phyloP scores from a whole-genome alignment of 2,888 invertebrate species.

The Ephialtes manifestator region DNA sequence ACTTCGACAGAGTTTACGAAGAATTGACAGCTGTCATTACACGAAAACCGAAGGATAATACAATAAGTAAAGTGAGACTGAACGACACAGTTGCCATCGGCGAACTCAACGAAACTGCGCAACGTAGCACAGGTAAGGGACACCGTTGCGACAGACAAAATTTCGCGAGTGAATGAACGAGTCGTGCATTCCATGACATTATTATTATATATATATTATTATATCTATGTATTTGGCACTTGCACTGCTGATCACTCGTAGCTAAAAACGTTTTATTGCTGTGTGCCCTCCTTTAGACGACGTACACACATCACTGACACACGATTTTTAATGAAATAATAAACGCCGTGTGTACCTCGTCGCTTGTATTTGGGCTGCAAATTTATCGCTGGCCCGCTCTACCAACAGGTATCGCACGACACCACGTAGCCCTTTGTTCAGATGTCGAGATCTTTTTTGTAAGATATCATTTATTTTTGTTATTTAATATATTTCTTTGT shows the following conservation, averaged over 20 bases:
- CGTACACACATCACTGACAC: constrained; percentile 14
- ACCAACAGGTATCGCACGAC: constrained; percentile 73
- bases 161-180: constrained; percentile 45
- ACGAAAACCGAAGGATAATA: background rate
- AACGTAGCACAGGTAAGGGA: constrained; percentile 55
- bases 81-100: constrained; percentile 1
- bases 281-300: constrained; percentile 29
- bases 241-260: constrained; percentile 22
- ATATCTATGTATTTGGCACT: constrained; percentile 25
- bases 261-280: constrained; percentile 15
- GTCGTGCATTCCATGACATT: constrained; percentile 21
- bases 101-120: constrained; percentile 36
- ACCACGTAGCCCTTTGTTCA: constrained; percentile 79
- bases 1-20: background rate
- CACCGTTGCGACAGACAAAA: constrained; percentile 46
- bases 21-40: constrained; percentile 61
- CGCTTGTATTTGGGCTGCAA: constrained; percentile 19
- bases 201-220: constrained; percentile 1
- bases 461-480: constrained; percentile 76
- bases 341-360: constrained; percentile 18
- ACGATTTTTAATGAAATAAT: constrained; percentile 11
- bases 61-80: background rate
- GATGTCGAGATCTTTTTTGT: constrained; percentile 83
- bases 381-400: constrained; percentile 45
- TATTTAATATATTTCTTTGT: constrained; percentile 13